These are phyloP conservation scores for Chymomyza caudatula DNA, from an alignment of 2,888 invertebrate genomes.

Conservation along the genomic window DNA sequence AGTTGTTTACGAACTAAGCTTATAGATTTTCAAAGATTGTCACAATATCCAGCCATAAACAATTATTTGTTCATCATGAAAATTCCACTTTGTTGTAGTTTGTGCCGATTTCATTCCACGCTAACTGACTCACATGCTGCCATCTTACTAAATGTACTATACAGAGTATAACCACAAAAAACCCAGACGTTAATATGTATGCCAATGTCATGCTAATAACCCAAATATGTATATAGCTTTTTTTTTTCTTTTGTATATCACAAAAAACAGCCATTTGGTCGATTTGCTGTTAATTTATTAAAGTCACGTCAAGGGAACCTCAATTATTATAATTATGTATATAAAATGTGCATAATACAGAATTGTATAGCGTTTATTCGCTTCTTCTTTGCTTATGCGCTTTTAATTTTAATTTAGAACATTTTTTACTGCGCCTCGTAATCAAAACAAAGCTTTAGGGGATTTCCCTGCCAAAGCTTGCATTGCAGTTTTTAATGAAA, in stretches of 20 bases:
- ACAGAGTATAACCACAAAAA: not conserved
- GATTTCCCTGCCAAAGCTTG: conserved; percentile 34
- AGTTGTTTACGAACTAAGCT: too few relatives aligned
- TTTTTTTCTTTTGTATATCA: not conserved
- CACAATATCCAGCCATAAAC: too few relatives aligned
- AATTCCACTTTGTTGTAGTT: not conserved
- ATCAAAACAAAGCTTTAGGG: conserved; percentile 50
- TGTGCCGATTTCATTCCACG: not conserved
- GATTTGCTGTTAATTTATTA: conserved; percentile 53
- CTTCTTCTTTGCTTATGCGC: conserved; percentile 10
- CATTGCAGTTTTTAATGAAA: conserved; percentile 62
- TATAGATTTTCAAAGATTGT: too few relatives aligned
- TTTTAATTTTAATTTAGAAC: conserved; percentile 45
- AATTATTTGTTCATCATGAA: not conserved
- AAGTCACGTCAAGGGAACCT: conserved; percentile 19
- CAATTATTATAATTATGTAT: conserved; percentile 49
- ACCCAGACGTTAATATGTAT: not conserved
- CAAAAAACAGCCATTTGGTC: not conserved
- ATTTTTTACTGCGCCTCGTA: conserved; percentile 37
- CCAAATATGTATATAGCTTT: not conserved
- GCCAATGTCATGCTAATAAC: not conserved
- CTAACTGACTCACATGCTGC: not conserved
- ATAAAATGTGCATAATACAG: conserved; percentile 44
- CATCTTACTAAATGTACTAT: not conserved
- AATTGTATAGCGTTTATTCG: conserved; percentile 12